Percentiles rank a stretch among this genome's conserved stretches.
phyloP scores from a whole-genome alignment of 2,113 vertebrate genomes.

The Megaceryle maxima region DNA sequence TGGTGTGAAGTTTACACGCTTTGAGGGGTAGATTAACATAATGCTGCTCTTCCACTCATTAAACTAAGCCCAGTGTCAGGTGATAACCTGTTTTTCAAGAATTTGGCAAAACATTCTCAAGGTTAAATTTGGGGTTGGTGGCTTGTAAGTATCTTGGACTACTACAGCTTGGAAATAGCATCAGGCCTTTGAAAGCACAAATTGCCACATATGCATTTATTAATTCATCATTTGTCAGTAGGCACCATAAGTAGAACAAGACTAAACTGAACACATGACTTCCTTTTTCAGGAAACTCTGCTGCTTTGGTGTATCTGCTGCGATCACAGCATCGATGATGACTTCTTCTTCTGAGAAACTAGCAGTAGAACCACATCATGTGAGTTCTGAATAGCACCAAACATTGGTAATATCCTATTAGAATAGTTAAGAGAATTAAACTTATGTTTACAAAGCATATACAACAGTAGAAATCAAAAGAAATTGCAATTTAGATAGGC shows the following conservation, averaged over 20 bases:
- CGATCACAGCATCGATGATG: background rate
- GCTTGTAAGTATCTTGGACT: background rate
- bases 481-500: background rate
- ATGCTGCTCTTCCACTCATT: background rate
- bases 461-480: background rate
- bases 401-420: background rate
- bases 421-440: background rate
- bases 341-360: background rate
- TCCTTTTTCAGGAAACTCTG: background rate
- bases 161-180: background rate
- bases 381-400: background rate
- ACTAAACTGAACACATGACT: no score
- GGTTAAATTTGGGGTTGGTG: background rate
- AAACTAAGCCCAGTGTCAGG: background rate
- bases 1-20: background rate
- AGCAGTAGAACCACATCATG: background rate
- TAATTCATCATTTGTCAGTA: no score
- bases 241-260: no score
- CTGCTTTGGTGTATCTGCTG: background rate
- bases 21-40: background rate
- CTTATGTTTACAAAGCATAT: background rate
- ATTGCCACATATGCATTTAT: background rate
- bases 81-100: background rate
- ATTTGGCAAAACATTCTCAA: background rate
- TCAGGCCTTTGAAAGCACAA: background rate